phyloP scores from a whole-genome alignment of 92 coral and sea anemone genomes.

The Muricea muricata region DNA sequence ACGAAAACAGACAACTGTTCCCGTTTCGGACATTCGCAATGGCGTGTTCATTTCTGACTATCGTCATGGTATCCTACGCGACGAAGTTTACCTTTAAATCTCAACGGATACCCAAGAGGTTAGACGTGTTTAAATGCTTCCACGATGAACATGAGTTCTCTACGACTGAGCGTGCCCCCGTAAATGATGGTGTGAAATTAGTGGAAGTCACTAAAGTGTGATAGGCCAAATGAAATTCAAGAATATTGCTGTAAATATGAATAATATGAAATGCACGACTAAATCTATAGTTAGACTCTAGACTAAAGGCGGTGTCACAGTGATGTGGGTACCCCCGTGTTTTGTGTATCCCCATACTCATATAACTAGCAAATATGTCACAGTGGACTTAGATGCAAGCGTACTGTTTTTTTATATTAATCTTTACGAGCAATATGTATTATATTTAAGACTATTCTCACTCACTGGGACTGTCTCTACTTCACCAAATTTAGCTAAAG shows the following conservation, averaged over 20 bases:
- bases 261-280: background rate
- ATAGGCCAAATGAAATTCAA: background rate
- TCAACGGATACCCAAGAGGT: conserved; percentile 10
- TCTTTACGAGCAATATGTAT: too few relatives aligned
- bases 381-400: too few relatives aligned
- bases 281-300: too few relatives aligned
- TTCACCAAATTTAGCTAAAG: too few relatives aligned
- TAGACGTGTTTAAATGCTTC: conserved; percentile 50
- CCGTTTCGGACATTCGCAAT: conserved; percentile 94
- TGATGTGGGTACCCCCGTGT: too few relatives aligned
- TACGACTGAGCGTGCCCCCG: background rate
- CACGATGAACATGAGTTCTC: conserved; percentile 17
- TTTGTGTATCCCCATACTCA: too few relatives aligned
- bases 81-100: conserved; percentile 20
- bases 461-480: too few relatives aligned
- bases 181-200: background rate
- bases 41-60: conserved; percentile 71
- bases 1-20: conserved; percentile 75
- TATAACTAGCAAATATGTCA: too few relatives aligned
- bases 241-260: background rate
- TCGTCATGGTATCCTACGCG: conserved; percentile 73
- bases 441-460: too few relatives aligned
- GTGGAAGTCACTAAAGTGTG: background rate
- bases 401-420: too few relatives aligned
- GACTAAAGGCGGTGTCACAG: too few relatives aligned